Percentiles rank a stretch among this genome's conserved stretches.
Evolutionary conservation across 1,140 invertebrate species (phyloP).

Genomic region (Calephelis virginiensis): DNA sequence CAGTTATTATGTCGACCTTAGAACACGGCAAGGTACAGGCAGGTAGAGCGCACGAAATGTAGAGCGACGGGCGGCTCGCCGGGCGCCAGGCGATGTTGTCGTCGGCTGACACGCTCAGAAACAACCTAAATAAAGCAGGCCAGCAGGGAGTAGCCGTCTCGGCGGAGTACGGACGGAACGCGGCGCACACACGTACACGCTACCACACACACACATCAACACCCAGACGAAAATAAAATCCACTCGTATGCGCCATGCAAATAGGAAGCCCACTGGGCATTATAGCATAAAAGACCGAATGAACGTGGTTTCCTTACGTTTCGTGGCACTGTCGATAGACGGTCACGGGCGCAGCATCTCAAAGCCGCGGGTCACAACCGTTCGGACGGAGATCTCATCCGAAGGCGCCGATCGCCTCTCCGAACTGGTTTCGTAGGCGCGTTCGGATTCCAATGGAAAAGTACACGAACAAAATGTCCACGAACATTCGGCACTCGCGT

Average conservation of each 20-base stretch:
- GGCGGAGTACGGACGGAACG: constrained; percentile 44
- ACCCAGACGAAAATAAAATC: constrained; percentile 76
- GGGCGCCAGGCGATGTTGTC: constrained; percentile 40
- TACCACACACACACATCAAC: constrained; percentile 52
- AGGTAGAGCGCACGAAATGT: constrained; percentile 43
- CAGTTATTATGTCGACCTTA: constrained; percentile 14
- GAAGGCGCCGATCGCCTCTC: constrained; percentile 54
- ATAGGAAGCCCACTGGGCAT: constrained; percentile 69
- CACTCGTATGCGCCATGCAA: constrained; percentile 76
- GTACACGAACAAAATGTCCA: constrained; percentile 61
- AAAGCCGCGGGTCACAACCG: constrained; percentile 60
- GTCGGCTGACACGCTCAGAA: constrained; percentile 61
- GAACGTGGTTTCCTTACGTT: constrained; percentile 73
- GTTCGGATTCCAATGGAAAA: constrained; percentile 63
- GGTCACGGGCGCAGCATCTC: constrained; percentile 74
- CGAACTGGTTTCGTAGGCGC: constrained; percentile 61
- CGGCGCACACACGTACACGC: constrained; percentile 43
- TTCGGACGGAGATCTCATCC: constrained; percentile 63
- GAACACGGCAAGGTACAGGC: constrained; percentile 23
- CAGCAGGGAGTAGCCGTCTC: constrained; percentile 66
- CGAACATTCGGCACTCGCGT: constrained; percentile 70
- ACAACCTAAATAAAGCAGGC: constrained; percentile 75
- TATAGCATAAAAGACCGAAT: constrained; percentile 57
- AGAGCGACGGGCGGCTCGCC: constrained; percentile 33
- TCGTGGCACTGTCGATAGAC: constrained; percentile 73